Conservation (phyloP, 2,888 invertebrate genomes). For the Hydrotaea diabolus region DNA sequence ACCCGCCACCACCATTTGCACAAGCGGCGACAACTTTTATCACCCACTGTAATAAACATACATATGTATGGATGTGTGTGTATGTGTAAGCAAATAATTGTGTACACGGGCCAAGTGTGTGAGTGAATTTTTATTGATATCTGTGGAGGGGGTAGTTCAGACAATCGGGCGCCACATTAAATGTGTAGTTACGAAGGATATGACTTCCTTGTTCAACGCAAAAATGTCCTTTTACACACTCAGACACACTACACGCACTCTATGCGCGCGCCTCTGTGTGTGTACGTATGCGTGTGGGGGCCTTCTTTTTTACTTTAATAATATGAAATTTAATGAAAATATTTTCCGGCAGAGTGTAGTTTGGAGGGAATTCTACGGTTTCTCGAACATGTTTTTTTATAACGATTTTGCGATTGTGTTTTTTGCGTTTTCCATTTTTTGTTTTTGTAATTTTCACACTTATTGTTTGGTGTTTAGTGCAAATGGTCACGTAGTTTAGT, state of each 20-base stretch:
- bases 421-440: too few species aligned
- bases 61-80: neutral
- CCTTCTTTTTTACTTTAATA: neutral
- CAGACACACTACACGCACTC: neutral
- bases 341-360: neutral
- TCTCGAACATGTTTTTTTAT: neutral
- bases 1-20: too few species aligned
- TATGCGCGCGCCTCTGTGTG: neutral
- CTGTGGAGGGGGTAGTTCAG: constrained; percentile 62
- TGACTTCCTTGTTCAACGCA: constrained; percentile 50
- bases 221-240: constrained; percentile 45
- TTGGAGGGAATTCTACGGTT: neutral
- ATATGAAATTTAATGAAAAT: neutral
- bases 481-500: constrained; percentile 48
- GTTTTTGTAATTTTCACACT: constrained; percentile 33
- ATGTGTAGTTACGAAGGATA: constrained; percentile 48
- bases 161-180: constrained; percentile 60
- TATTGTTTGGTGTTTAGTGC: constrained; percentile 12
- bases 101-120: neutral
- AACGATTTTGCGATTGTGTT: neutral
- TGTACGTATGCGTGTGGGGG: neutral
- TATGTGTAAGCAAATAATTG: neutral
- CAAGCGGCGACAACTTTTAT: too few species aligned
- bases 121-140: constrained; percentile 27
- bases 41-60: neutral